phyloP scores from a whole-genome alignment of 1,140 invertebrate species.

The Lepidurus couesii region DNA sequence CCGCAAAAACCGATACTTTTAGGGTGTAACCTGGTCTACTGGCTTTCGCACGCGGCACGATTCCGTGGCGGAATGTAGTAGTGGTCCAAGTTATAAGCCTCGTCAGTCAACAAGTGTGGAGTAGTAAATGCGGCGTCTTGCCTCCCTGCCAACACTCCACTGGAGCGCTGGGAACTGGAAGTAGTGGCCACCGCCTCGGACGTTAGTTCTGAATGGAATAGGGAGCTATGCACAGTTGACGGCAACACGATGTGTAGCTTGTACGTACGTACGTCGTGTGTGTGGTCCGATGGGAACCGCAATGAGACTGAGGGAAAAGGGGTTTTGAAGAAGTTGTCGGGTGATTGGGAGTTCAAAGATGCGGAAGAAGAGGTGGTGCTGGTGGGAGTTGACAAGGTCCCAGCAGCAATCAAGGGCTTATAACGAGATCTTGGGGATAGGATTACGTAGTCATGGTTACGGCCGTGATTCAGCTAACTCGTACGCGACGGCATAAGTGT shows the following conservation, averaged over 20 bases:
- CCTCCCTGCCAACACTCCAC: not conserved
- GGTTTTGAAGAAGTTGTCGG: not conserved
- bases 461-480: constrained; percentile 17
- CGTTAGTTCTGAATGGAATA: not conserved
- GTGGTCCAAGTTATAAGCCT: not conserved
- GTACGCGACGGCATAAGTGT: constrained; percentile 8
- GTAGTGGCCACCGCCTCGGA: not conserved
- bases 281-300: not conserved
- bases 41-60: not conserved
- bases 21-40: not conserved
- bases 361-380: not conserved
- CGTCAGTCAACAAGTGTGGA: constrained; percentile 13
- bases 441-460: constrained; percentile 11
- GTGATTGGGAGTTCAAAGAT: not conserved
- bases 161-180: not conserved
- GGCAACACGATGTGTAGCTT: not conserved
- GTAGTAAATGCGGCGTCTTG: not conserved
- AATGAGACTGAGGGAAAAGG: not conserved
- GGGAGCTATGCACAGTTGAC: not conserved
- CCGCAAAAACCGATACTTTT: not conserved
- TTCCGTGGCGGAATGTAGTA: not conserved
- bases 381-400: not conserved
- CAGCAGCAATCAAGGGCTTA: constrained; percentile 11
- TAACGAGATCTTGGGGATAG: constrained; percentile 10
- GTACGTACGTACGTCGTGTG: not conserved